Evolutionary conservation across 2,797 vertebrate species (phyloP), one percentile per base, ranked within the genome.

Genomic region (Sebastiscus tertius): DNA sequence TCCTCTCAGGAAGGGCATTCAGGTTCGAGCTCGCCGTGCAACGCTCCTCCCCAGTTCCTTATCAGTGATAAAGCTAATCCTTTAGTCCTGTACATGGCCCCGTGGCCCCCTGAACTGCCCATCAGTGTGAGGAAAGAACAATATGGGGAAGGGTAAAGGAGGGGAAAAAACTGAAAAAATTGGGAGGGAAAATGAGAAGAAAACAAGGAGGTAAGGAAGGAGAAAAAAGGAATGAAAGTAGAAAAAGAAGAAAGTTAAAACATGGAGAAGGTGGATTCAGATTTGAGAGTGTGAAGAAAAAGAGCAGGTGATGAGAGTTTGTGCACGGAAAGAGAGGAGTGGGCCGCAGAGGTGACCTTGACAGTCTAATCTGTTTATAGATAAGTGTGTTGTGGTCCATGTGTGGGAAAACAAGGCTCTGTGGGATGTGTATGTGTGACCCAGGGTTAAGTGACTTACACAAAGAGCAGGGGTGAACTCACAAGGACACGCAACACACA

Each of bases 31-130:
- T 27, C 0, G 22, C 65, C 58, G 34, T 11, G 58, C 61, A 22
- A 4, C 4, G 4, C 72, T 62, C 72, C 66, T 77, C 69, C 75
- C 69, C 33, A 14, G 71, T 8, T 81, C 65, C 85, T 90, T 93
- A 90, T 92, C 92, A 73, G 64, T 83, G 91, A 84, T 85, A 84
- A 92, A 89, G 80, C 79, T 77, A 89, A 87, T 82, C 91, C 86
- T 80, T 82, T 61, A 70, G 81, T 72, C 69, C 80, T 14, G 79
- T 22, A 36, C 46, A 52, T 49, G 67, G 79, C 71, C 81, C 62
- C 34, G 0, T 69, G 75, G 49, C 31, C 72, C 79, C 70, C 27
- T 20, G 31, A 60, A 58, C 29, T 0, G 3, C 42, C 65, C 78
- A 65, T 77, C 82, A 78, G 80, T 75, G 79, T 90, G 86, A 87